These are phyloP conservation scores for Antennarius striatus DNA, from an alignment of 2,113 vertebrate species.

Conservation along the genomic window DNA sequence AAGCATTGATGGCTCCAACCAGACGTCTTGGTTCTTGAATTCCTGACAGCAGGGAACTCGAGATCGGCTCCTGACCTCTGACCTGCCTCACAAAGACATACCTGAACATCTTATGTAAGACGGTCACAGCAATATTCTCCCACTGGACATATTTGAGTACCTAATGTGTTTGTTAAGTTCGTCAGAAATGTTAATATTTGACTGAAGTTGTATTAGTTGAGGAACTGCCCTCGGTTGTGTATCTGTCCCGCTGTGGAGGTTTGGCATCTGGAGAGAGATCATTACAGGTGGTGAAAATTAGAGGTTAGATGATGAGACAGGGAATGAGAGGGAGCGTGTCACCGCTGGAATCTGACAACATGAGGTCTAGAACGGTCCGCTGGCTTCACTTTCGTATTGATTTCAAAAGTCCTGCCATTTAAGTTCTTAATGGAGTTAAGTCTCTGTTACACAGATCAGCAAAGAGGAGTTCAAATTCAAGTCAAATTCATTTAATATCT, in stretches of 20 bases:
- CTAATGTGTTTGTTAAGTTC: constrained; percentile 31
- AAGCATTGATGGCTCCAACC: constrained; percentile 45
- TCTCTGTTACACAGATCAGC: no score
- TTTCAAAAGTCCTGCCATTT: constrained; percentile 1
- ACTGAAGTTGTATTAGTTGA: constrained; percentile 22
- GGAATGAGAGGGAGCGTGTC: constrained; percentile 59
- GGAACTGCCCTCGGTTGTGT: not conserved
- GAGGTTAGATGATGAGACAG: constrained; percentile 46
- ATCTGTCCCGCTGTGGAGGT: no score
- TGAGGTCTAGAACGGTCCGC: not conserved
- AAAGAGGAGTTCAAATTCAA: no score
- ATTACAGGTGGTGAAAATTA: constrained; percentile 68
- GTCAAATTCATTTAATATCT: no score
- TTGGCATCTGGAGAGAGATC: constrained; percentile 62
- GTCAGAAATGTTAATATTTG: constrained; percentile 55
- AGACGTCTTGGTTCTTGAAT: not conserved
- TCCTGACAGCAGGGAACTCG: not conserved
- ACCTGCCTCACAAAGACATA: not conserved
- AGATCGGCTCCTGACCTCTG: not conserved
- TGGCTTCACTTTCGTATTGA: constrained; percentile 1
- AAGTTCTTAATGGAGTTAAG: no score
- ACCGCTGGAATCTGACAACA: constrained; percentile 61
- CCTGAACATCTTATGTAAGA: constrained; percentile 7
- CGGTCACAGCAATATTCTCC: not conserved
- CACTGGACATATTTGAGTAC: constrained; percentile 3